Evolutionary conservation across 2,113 vertebrate species (phyloP).

Genomic region (Pica pica): DNA sequence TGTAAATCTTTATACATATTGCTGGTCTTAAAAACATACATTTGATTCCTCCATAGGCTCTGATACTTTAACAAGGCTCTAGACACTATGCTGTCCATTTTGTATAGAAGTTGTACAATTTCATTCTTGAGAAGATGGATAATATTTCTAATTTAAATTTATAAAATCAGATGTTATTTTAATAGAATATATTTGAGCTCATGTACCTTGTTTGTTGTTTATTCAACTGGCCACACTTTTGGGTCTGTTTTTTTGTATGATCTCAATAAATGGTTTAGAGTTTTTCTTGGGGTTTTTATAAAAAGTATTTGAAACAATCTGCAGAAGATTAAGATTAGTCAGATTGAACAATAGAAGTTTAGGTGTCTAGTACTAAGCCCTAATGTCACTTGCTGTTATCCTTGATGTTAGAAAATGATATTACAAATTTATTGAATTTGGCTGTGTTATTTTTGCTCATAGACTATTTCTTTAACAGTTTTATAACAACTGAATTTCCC

Average conservation of each 20-base stretch:
- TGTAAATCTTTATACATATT: neutral
- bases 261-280: neutral
- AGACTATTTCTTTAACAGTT: neutral
- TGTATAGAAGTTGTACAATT: neutral
- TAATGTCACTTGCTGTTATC: neutral
- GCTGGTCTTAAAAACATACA: neutral
- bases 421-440: neutral
- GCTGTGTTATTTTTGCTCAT: neutral
- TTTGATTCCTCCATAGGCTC: neutral
- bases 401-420: neutral
- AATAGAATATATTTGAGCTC: neutral
- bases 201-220: neutral
- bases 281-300: neutral
- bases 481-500: neutral
- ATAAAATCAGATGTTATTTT: neutral
- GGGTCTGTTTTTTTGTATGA: neutral
- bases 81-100: neutral
- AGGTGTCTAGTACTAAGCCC: neutral
- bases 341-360: neutral
- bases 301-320: neutral
- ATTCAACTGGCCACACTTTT: neutral
- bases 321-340: neutral
- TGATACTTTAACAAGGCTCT: neutral
- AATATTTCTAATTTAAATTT: neutral
- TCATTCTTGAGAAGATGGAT: neutral